Evolutionary conservation across 2,113 vertebrate species (phyloP).

Genomic region (Clupea harengus): DNA sequence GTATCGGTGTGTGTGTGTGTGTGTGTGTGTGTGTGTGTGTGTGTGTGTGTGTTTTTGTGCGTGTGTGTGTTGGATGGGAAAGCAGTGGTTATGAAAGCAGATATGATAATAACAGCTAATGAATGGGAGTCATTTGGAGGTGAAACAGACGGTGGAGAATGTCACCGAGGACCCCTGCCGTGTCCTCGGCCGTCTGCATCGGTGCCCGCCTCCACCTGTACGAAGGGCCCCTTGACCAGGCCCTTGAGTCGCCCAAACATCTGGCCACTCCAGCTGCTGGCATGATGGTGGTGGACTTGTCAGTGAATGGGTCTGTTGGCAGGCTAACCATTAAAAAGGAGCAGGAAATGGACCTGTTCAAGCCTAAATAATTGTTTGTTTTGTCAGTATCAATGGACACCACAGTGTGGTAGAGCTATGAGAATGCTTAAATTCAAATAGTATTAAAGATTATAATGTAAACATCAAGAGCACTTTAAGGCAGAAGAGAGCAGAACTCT

Average conservation of each 20-base stretch:
- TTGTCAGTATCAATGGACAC: background rate
- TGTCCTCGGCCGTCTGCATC: constrained; percentile 5
- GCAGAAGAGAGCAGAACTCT: background rate
- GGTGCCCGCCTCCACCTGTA: constrained; percentile 22
- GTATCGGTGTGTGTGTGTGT: background rate
- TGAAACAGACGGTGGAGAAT: constrained; percentile 3
- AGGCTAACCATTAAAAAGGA: too few relatives aligned
- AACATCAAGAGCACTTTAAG: background rate
- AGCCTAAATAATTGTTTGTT: background rate
- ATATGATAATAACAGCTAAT: constrained; percentile 26
- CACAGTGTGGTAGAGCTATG: background rate
- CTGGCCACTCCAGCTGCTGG: constrained; percentile 19
- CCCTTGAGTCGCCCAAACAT: constrained; percentile 23
- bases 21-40: constrained; percentile 19
- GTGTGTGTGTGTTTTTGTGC: background rate
- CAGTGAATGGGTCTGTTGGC: background rate
- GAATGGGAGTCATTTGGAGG: constrained; percentile 31
- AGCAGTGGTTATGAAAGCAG: background rate
- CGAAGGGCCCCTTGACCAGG: constrained; percentile 21
- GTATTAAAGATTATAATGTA: background rate
- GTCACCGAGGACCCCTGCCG: background rate
- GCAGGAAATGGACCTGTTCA: background rate
- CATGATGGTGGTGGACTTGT: constrained; percentile 15
- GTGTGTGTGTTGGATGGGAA: background rate
- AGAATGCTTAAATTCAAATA: too few relatives aligned